A percentile compares a stretch with the other conserved stretches of the same genome.
These are phyloP conservation scores for Onychomys leucogaster DNA, from an alignment of 2,797 vertebrate species.

Conservation along the genomic window DNA sequence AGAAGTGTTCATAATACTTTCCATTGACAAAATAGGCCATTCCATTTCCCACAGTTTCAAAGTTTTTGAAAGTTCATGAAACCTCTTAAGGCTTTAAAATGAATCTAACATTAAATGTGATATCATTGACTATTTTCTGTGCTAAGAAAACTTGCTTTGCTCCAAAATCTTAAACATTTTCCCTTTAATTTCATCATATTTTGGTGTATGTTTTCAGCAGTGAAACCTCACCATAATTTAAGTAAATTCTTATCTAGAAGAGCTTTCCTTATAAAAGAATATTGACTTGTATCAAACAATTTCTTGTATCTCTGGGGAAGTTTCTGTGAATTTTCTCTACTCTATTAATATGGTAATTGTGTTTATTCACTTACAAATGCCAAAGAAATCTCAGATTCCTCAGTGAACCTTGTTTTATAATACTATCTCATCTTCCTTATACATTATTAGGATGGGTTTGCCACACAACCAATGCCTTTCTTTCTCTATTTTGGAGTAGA, in stretches of 20 bases:
- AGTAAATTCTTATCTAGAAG: not conserved
- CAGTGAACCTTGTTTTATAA: not conserved
- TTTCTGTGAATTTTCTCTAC: not conserved
- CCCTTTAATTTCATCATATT: not conserved
- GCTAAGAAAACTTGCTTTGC: not conserved
- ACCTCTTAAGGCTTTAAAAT: not conserved
- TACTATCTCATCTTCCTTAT: not conserved
- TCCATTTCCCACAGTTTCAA: not conserved
- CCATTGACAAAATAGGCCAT: not conserved
- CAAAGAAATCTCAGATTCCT: not conserved
- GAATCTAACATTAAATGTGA: not conserved
- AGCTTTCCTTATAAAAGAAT: slow-evolving; percentile 20
- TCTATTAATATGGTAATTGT: slow-evolving; percentile 27
- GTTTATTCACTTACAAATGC: not conserved
- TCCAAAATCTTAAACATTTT: not conserved
- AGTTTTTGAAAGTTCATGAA: not conserved
- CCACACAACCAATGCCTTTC: not conserved
- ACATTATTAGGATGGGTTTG: not conserved
- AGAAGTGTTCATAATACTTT: not conserved
- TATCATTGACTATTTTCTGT: not conserved
- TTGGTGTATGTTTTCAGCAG: not conserved
- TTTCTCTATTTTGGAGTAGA: not conserved
- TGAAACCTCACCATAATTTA: not conserved
- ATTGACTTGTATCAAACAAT: not conserved
- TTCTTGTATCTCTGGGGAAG: not conserved